Evolutionary conservation across 1,140 invertebrate species (phyloP).

Genomic region (Drosophila watanabei): DNA sequence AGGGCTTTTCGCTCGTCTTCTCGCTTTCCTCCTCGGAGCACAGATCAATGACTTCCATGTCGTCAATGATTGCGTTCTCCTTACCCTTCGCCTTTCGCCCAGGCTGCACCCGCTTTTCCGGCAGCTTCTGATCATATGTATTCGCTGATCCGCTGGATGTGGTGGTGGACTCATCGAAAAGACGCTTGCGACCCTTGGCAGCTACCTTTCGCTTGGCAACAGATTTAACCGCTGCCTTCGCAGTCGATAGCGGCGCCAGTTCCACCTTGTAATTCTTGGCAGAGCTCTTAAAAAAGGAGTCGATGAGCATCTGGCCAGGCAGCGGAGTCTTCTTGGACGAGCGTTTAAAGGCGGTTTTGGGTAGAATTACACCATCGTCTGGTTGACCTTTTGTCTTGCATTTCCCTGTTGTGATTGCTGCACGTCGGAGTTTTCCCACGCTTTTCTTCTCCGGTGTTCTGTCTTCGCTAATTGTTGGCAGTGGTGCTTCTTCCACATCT

Average conservation of each 20-base stretch:
- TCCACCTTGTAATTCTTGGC: constrained; percentile 66
- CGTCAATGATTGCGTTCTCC: constrained; percentile 12
- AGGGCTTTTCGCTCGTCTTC: background rate
- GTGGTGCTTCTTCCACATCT: background rate
- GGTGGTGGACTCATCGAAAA: constrained; percentile 55
- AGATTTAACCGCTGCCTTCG: background rate
- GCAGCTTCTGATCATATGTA: constrained; percentile 1
- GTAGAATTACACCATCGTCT: background rate
- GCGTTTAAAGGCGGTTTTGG: constrained; percentile 44
- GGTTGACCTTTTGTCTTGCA: background rate
- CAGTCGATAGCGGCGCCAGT: background rate
- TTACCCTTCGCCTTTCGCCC: constrained; percentile 45
- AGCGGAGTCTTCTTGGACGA: constrained; percentile 56
- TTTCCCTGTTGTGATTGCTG: constrained; percentile 59
- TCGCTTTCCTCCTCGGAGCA: constrained; percentile 53
- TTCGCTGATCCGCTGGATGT: background rate
- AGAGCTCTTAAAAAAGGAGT: constrained; percentile 69
- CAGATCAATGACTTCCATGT: constrained; percentile 58
- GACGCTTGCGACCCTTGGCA: constrained; percentile 59
- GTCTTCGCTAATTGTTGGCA: background rate
- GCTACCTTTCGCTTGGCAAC: constrained; percentile 1
- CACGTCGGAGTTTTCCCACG: constrained; percentile 36
- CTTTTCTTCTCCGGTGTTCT: constrained; percentile 59
- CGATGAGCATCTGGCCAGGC: constrained; percentile 66
- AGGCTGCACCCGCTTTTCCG: constrained; percentile 37